These are phyloP conservation scores for Montipora capricornis DNA, from an alignment of 64 coral and sea anemone species.

Conservation along the genomic window DNA sequence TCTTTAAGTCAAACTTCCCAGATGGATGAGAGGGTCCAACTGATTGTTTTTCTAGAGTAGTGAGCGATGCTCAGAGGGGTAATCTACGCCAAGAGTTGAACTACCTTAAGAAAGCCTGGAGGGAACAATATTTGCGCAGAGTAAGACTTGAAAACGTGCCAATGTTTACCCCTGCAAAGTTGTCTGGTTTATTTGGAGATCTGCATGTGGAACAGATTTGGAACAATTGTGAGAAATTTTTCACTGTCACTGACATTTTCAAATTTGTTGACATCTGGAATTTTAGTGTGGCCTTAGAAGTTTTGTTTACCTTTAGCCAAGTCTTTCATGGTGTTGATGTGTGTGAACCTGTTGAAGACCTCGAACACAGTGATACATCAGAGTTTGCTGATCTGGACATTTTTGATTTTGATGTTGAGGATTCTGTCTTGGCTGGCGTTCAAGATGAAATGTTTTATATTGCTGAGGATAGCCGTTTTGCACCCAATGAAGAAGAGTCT, in stretches of 20 bases:
- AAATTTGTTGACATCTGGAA: conserved; percentile 76
- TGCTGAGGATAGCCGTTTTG: not conserved
- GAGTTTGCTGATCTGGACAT: conserved; percentile 48
- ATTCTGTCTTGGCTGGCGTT: conserved; percentile 19
- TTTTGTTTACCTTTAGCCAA: conserved; percentile 26
- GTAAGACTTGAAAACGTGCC: not conserved
- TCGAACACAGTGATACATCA: not conserved
- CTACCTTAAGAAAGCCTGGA: not conserved
- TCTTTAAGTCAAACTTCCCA: not conserved
- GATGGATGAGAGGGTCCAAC: not conserved
- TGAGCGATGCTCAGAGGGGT: not conserved
- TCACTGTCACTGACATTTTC: conserved; percentile 12
- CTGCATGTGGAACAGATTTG: conserved; percentile 13
- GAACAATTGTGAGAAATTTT: not conserved
- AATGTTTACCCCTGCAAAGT: conserved; percentile 19
- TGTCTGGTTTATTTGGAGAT: conserved; percentile 38
- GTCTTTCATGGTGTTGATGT: conserved; percentile 58
- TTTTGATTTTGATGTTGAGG: conserved; percentile 35
- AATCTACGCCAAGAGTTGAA: not conserved
- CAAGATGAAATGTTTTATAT: not conserved
- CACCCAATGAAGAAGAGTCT: not conserved
- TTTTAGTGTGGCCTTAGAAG: conserved; percentile 32
- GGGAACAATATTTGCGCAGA: not conserved
- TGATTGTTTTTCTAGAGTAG: conserved; percentile 1
- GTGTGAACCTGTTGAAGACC: conserved; percentile 13